Evolutionary conservation across 2,113 vertebrate species (phyloP).

Genomic region (Agapornis roseicollis): DNA sequence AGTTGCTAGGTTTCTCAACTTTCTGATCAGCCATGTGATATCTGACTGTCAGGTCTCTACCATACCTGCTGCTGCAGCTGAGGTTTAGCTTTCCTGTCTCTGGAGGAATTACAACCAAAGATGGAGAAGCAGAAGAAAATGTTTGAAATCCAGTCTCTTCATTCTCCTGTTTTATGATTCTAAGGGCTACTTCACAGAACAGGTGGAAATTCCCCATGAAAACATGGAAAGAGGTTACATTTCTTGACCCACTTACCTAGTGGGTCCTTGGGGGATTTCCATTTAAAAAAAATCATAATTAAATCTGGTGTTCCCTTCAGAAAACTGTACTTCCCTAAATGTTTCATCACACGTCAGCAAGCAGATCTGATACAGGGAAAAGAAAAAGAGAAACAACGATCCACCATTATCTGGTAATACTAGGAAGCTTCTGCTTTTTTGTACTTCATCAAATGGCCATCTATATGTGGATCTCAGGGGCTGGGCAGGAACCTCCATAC

Average conservation of each 20-base stretch:
- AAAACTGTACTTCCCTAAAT: conserved; percentile 7
- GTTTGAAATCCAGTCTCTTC: background rate
- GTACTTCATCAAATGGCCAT: background rate
- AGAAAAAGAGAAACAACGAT: background rate
- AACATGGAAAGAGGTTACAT: background rate
- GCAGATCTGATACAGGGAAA: background rate
- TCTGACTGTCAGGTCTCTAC: background rate
- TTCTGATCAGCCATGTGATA: background rate
- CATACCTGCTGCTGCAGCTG: background rate
- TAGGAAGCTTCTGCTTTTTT: background rate
- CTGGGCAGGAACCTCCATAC: background rate
- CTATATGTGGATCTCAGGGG: background rate
- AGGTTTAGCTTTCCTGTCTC: background rate
- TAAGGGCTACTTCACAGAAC: background rate
- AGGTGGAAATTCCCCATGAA: background rate
- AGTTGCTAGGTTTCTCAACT: background rate
- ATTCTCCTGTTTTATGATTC: background rate
- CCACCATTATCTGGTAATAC: background rate
- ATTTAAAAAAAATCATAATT: background rate
- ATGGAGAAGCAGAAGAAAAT: background rate
- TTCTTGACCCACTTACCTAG: background rate
- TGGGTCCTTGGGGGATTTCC: background rate
- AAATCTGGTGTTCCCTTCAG: background rate
- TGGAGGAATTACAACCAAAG: background rate
- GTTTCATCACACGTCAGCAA: background rate